phyloP scores from a whole-genome alignment of 1,140 invertebrate genomes.

The Bombus superbus region DNA sequence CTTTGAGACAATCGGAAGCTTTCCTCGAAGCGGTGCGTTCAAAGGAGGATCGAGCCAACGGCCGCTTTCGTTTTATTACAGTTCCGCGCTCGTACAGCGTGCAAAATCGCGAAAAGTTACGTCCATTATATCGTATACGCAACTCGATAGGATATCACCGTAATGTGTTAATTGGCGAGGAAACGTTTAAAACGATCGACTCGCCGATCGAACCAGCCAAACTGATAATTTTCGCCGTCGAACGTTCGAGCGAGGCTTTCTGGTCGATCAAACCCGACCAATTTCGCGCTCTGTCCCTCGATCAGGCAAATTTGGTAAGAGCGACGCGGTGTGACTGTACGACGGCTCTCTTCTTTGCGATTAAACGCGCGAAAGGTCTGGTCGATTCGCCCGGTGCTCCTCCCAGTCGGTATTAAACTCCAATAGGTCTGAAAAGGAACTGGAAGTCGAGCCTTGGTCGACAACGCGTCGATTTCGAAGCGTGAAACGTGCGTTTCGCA shows the following conservation, averaged over 20 bases:
- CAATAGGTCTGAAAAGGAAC: slow-evolving; percentile 42
- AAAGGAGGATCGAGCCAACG: background rate
- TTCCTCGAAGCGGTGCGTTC: background rate
- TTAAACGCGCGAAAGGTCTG: slow-evolving; percentile 29
- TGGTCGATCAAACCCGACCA: slow-evolving; percentile 27
- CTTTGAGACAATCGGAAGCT: background rate
- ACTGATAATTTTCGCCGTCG: slow-evolving; percentile 33
- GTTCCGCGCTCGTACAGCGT: background rate
- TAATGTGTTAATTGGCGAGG: slow-evolving; percentile 32
- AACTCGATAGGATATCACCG: background rate
- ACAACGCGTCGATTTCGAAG: slow-evolving; percentile 12
- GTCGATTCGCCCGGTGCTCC: slow-evolving; percentile 21
- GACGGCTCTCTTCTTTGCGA: slow-evolving; percentile 13
- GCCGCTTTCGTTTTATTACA: slow-evolving; percentile 5
- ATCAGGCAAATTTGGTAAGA: slow-evolving; percentile 33
- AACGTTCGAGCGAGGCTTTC: slow-evolving; percentile 35
- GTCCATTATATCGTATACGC: background rate
- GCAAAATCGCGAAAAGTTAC: background rate
- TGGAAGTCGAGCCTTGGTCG: slow-evolving; percentile 37
- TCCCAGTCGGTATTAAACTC: slow-evolving; percentile 61
- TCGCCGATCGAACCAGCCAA: slow-evolving; percentile 46
- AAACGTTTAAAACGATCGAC: slow-evolving; percentile 52
- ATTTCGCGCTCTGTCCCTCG: slow-evolving; percentile 36
- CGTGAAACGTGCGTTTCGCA: slow-evolving; percentile 20
- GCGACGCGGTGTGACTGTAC: slow-evolving; percentile 17